phyloP scores from a whole-genome alignment of 2,888 invertebrate genomes.

The Hirtodrosophila confusa region DNA sequence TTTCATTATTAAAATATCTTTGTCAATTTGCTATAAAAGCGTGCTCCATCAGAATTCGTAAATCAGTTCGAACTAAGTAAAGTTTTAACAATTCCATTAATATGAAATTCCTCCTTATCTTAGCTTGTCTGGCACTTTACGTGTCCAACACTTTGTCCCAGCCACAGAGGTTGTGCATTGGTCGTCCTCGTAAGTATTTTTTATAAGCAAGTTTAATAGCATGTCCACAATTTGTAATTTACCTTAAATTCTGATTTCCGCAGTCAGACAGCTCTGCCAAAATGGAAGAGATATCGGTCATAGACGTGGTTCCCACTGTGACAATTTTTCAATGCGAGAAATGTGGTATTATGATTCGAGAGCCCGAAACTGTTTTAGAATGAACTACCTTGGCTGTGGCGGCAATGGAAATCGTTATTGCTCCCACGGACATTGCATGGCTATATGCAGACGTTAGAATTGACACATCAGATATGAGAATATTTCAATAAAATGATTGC shows the following conservation, averaged over 20 bases:
- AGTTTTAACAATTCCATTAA: not conserved
- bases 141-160: conserved; percentile 20
- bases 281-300: conserved; percentile 6
- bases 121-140: conserved; percentile 22
- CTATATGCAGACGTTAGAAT: conserved; percentile 12
- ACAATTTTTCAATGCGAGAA: conserved; percentile 11
- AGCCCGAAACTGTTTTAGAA: not conserved
- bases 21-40: conserved; percentile 8
- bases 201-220: no score
- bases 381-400: conserved; percentile 18
- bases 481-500: not conserved
- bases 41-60: not conserved
- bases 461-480: not conserved
- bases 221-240: not conserved
- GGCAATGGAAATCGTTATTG: conserved; percentile 24
- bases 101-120: conserved; percentile 33
- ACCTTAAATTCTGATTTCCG: no score
- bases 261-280: conserved; percentile 4
- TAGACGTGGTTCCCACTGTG: not conserved
- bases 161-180: conserved; percentile 7
- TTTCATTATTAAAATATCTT: not conserved
- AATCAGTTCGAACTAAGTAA: conserved; percentile 8
- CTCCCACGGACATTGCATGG: conserved; percentile 2
- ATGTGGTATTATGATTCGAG: conserved; percentile 17
- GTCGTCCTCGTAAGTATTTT: conserved; percentile 17